phyloP scores from a whole-genome alignment of 2,113 vertebrate species.

The Cervus canadensis region DNA sequence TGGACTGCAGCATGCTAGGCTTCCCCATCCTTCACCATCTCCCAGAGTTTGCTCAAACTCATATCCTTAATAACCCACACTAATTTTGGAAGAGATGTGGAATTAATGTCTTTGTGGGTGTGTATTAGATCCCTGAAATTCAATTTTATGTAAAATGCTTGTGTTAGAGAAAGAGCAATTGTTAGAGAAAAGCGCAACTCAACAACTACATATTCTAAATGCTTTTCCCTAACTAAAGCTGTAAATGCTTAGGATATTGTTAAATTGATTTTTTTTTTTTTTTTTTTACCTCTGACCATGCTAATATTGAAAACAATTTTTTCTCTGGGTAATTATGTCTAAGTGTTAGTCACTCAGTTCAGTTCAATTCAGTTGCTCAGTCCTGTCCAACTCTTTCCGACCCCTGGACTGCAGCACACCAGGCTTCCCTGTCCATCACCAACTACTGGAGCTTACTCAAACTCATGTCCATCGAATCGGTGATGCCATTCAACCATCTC shows the following conservation, averaged over 20 bases:
- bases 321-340: neutral
- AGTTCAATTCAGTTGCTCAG: neutral
- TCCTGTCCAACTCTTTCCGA: fast-evolving
- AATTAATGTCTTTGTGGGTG: neutral
- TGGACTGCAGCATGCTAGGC: neutral
- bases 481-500: neutral
- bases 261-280: neutral
- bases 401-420: neutral
- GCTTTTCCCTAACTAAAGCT: neutral
- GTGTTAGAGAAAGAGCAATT: neutral
- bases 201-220: neutral
- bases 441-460: neutral
- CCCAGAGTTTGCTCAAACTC: neutral
- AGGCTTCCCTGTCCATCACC: neutral
- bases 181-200: neutral
- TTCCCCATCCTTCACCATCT: neutral
- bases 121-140: neutral
- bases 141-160: neutral
- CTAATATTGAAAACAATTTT: neutral
- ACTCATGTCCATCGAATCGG: neutral
- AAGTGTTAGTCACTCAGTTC: neutral
- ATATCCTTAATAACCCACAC: neutral
- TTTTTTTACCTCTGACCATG: neutral
- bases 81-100: neutral
- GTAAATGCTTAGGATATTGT: neutral